Conservation (phyloP, 2,113 vertebrate species). For the Synodontis membranacea region DNA sequence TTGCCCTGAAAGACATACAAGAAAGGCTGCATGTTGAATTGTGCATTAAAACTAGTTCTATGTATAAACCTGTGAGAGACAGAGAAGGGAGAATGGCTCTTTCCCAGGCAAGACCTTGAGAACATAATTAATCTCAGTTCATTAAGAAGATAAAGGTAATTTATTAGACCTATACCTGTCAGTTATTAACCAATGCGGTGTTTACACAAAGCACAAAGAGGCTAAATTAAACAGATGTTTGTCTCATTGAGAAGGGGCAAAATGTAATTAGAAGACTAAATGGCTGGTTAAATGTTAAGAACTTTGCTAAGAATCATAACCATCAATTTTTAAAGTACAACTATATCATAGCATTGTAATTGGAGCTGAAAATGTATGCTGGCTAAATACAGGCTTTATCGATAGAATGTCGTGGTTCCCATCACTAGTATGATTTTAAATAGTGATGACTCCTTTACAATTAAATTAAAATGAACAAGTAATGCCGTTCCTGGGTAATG, state of each 20-base stretch:
- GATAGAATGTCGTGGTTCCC: neutral
- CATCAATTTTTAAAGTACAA: neutral
- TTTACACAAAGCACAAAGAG: slow-evolving; percentile 34
- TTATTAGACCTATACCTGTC: slow-evolving; percentile 68
- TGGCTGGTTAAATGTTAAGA: neutral
- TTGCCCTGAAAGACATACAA: no score
- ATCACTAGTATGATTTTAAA: neutral
- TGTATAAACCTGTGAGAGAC: neutral
- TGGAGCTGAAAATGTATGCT: neutral
- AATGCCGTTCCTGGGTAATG: neutral
- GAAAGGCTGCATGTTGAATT: neutral
- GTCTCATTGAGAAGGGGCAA: neutral
- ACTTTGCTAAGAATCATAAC: neutral
- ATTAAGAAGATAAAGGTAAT: slow-evolving; percentile 74
- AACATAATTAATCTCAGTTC: slow-evolving; percentile 75
- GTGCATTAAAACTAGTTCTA: neutral
- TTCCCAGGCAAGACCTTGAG: slow-evolving; percentile 68
- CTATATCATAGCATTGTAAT: neutral
- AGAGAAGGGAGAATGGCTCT: neutral
- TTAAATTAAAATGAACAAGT: neutral
- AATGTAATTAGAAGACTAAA: neutral
- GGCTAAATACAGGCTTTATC: neutral
- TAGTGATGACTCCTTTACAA: neutral
- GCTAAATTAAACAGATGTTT: slow-evolving; percentile 38
- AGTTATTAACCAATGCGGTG: slow-evolving; percentile 68